phyloP scores from a whole-genome alignment of 2,797 vertebrate species.

The Pempheris klunzingeri region DNA sequence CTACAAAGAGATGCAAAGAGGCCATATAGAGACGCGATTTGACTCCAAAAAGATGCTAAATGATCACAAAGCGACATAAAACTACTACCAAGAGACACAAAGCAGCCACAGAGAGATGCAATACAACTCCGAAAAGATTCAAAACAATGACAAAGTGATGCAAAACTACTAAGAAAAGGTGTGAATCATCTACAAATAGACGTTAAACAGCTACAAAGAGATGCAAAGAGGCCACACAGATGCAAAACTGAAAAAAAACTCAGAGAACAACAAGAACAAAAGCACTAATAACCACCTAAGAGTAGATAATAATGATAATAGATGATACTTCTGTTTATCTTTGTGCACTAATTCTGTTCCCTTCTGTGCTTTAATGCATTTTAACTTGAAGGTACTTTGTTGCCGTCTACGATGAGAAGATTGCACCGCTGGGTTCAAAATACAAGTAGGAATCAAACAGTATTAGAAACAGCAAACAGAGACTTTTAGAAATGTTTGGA shows the following conservation, averaged over 20 bases:
- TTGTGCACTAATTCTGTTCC: too few species aligned
- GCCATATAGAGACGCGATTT: neutral
- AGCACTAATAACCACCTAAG: too few species aligned
- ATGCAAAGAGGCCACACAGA: too few species aligned
- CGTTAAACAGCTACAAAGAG: neutral
- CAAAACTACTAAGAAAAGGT: neutral
- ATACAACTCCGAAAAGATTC: neutral
- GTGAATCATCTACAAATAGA: too few species aligned
- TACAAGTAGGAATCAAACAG: constrained; percentile 84
- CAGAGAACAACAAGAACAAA: too few species aligned
- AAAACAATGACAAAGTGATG: neutral
- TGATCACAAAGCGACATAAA: neutral
- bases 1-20: neutral
- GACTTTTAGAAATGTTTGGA: neutral
- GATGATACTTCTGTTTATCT: too few species aligned
- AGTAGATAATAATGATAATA: too few species aligned
- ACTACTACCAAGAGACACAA: neutral
- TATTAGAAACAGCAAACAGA: neutral
- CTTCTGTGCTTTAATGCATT: neutral
- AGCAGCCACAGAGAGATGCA: neutral
- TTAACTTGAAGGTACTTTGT: constrained; percentile 91
- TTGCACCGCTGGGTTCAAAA: constrained; percentile 84
- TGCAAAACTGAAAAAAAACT: too few species aligned
- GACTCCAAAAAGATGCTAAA: neutral
- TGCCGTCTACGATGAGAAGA: constrained; percentile 87